These are phyloP conservation scores for Sminthurides bifidus DNA, from an alignment of 1,140 invertebrate species.

Conservation along the genomic window DNA sequence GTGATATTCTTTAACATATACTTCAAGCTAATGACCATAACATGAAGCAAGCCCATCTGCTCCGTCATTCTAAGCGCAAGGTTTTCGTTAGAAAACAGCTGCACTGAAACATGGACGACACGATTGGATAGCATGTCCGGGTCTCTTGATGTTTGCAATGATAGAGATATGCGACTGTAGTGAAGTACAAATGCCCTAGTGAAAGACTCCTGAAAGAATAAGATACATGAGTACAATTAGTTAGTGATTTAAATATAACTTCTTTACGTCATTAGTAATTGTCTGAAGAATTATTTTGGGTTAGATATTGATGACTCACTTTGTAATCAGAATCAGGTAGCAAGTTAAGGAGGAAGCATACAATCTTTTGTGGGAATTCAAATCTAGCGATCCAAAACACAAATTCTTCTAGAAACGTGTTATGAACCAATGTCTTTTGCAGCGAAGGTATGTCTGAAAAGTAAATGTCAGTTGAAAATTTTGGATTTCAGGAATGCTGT, in stretches of 20 bases:
- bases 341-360: constrained; percentile 91
- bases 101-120: constrained; percentile 93
- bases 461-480: too few species aligned
- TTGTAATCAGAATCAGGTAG: constrained; percentile 91
- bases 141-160: constrained; percentile 71
- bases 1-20: constrained; percentile 88
- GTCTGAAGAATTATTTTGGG: not conserved
- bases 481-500: too few species aligned
- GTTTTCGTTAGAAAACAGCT: constrained; percentile 85
- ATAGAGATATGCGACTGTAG: constrained; percentile 84
- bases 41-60: constrained; percentile 74
- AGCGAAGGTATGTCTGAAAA: constrained; percentile 61
- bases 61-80: constrained; percentile 81
- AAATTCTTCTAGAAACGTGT: constrained; percentile 83
- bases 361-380: constrained; percentile 93
- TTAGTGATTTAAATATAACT: constrained; percentile 7
- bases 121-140: constrained; percentile 84
- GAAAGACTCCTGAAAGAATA: constrained; percentile 60
- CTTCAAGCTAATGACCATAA: constrained; percentile 85
- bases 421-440: constrained; percentile 64
- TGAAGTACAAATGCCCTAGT: constrained; percentile 89
- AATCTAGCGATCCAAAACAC: constrained; percentile 96
- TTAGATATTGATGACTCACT: constrained; percentile 39
- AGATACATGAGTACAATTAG: constrained; percentile 3
- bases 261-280: constrained; percentile 3